Evolutionary conservation across 2,888 invertebrate species (phyloP), one percentile per base, ranked within the genome.

Genomic region (Eugnorisma glareosa): DNA sequence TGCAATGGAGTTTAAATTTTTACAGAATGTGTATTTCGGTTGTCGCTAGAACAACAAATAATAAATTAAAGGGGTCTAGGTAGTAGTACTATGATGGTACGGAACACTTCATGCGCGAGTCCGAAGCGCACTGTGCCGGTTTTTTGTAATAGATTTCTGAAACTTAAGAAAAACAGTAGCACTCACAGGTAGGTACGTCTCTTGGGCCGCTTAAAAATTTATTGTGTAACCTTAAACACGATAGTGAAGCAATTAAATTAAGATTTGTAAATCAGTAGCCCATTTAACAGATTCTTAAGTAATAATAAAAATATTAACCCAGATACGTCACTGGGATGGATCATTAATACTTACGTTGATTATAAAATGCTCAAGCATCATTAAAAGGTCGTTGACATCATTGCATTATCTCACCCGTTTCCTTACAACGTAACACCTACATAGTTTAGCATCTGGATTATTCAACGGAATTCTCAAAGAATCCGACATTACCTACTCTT

Each of bases 371-470:
- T 67, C 57, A 28, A 61, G 35, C 15, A 70, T 61, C 73, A 76
- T 85, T 73, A 71, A 85, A 69, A 74, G 43, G 37, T n/a, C 61
- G 45, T 85, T 73, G 59, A 75, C 67, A 28, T 7, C 61, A 54
- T 66, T 81, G 8, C 61, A 72, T 72, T 72, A 73, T 75, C 61
- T 80, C 51, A 77, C 40, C 45, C 35, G 37, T 79, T 79, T 81
- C 59, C 85, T 73, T 71, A 75, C 43, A n/a, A 70, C 77, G 82
- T 71, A 83, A 77, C 54, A 82, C 28, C 31, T 73, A 67, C 76
- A 73, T 43, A 82, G 54, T 82, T 64, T n/a, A 75, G 21, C 64
- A 81, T 85, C 75, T 82, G 57, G 73, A 82, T 81, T 82, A 81
- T 83, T 71, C 67, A 71, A 76, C 67, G 54, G 59, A 63, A 70